phyloP scores from a whole-genome alignment of 2,113 vertebrate species.

The Prunella himalayana region DNA sequence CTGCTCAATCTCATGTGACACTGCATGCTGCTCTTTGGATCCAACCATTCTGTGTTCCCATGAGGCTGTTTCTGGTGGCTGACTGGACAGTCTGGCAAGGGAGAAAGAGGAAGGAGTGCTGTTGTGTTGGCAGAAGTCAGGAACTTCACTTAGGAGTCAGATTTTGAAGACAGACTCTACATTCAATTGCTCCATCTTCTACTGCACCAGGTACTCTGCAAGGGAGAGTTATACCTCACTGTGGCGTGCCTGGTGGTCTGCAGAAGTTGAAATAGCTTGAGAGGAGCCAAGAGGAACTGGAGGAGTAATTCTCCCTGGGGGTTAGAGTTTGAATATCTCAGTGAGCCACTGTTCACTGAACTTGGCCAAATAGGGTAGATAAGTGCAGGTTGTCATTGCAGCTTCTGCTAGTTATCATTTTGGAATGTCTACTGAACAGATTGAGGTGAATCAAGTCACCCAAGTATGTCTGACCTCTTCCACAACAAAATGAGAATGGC shows the following conservation, averaged over 20 bases:
- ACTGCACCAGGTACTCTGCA: neutral
- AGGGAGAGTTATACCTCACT: neutral
- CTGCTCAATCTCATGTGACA: rapidly evolving
- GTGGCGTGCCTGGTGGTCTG: neutral
- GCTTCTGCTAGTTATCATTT: neutral
- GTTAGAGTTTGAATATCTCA: neutral
- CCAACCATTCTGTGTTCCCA: neutral
- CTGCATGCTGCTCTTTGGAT: neutral
- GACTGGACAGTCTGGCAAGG: neutral
- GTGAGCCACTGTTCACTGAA: neutral
- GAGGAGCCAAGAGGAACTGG: neutral
- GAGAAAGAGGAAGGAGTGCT: neutral
- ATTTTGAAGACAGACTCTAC: neutral
- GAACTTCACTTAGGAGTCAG: neutral
- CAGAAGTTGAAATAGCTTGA: neutral
- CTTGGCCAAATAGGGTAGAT: neutral
- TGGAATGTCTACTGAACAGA: neutral
- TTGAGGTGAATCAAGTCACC: neutral
- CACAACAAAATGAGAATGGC: neutral
- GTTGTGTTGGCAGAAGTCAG: neutral
- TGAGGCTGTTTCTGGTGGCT: neutral
- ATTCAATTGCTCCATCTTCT: neutral
- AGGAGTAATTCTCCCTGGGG: neutral
- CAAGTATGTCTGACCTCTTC: neutral
- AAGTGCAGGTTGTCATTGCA: neutral